Evolutionary conservation across 2,888 invertebrate genomes (phyloP).

Genomic region (Archips crataeganus): DNA sequence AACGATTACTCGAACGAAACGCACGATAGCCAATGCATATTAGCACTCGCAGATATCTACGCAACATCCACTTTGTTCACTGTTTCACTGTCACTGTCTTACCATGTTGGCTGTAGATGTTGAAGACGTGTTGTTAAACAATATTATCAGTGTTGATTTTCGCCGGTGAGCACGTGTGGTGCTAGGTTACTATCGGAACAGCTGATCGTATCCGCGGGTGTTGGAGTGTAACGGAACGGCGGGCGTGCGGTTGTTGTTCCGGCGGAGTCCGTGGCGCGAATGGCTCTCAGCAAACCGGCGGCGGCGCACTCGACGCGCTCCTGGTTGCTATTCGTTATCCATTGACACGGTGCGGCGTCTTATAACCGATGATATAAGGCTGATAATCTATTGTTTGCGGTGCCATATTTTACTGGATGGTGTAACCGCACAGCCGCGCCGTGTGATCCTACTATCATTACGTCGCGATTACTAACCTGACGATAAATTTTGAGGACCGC

Average conservation of each 20-base stretch:
- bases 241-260: constrained; percentile 65
- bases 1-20: constrained; percentile 12
- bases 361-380: constrained; percentile 41
- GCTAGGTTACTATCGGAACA: constrained; percentile 64
- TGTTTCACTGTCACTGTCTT: constrained; percentile 72
- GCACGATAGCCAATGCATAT: constrained; percentile 23
- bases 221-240: constrained; percentile 55
- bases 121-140: constrained; percentile 61
- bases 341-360: constrained; percentile 31
- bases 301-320: constrained; percentile 69
- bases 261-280: constrained; percentile 77
- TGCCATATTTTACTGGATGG: constrained; percentile 21
- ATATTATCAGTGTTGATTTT: constrained; percentile 45
- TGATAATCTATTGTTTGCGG: constrained; percentile 34
- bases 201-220: constrained; percentile 72
- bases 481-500: constrained; percentile 75
- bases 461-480: constrained; percentile 53
- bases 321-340: constrained; percentile 31
- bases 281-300: constrained; percentile 70
- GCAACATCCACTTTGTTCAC: constrained; percentile 60
- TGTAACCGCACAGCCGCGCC: constrained; percentile 63
- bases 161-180: constrained; percentile 50
- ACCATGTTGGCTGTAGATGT: constrained; percentile 70
- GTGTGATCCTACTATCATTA: constrained; percentile 52
- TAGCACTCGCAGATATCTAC: constrained; percentile 60